Evolutionary conservation across 2,797 vertebrate genomes (phyloP), one percentile per base, ranked within the genome.

Genomic region (Glossophaga mutica): DNA sequence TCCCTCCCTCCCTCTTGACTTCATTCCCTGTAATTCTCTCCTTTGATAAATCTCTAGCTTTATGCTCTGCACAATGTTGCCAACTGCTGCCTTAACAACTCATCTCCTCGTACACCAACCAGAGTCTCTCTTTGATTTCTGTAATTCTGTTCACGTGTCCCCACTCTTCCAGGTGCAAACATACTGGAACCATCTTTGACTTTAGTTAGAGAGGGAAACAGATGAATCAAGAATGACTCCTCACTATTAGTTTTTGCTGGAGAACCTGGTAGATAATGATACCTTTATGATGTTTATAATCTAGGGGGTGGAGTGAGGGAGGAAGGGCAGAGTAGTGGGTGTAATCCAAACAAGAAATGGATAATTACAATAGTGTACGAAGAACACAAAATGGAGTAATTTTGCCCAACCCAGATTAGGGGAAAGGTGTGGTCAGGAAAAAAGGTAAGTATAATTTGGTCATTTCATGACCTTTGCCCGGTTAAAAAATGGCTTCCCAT

Each of bases 141-240:
- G 0, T 18, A 29, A 83, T 87, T 87, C 74, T 73, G n/a, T 74
- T 95, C 73, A 77, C 24, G 9, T 83, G 55, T 26, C 16, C 16
- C 19, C 44, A 77, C 2, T 67, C 24, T 65, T 62, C 32, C 42
- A 81, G 78, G 42, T 76, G 32, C 16, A 48, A 62, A 78, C 32
- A 18, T 48, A 73, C 8, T 59, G 44, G 71, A 94, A 82, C 26
- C 37, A 52, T 84, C 52, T 83, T 65, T 77, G 50, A 87, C 67
- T 87, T 91, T 39, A 87, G 78, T 29, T 82, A 94, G 24, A 89
- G 50, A 84, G 14, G 74, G 44, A 94, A 77, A 87, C n/a, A 94
- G 62, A 46, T 55, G 44, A 76, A 50, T 74, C 50, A 93, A 67
- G 29, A 65, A 68, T 84, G 52, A 46, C 0, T 78, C 48, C 2